phyloP scores from a whole-genome alignment of 1,140 invertebrate species.

The Dinothrombium tinctorium region DNA sequence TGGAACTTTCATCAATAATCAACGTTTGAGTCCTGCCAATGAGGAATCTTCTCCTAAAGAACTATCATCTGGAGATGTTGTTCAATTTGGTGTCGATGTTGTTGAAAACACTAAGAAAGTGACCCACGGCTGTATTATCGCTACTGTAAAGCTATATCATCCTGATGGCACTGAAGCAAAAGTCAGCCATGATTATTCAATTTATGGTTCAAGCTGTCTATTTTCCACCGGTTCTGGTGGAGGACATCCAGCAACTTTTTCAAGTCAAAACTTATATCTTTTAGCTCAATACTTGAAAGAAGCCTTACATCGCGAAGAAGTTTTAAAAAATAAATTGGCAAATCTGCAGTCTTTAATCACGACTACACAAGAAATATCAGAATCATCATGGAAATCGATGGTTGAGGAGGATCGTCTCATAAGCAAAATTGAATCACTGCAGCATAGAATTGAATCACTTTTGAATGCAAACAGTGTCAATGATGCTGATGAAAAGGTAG shows the following conservation, averaged over 20 bases:
- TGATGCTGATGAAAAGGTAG: neutral
- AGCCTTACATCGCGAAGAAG: slow-evolving; percentile 58
- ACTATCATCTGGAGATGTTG: slow-evolving; percentile 82
- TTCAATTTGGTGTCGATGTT: slow-evolving; percentile 98
- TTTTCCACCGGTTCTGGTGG: slow-evolving; percentile 34
- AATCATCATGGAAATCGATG: slow-evolving; percentile 68
- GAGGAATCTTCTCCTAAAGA: slow-evolving; percentile 49
- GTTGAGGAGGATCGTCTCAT: slow-evolving; percentile 81
- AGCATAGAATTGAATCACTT: slow-evolving; percentile 61
- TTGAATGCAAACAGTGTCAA: slow-evolving; percentile 34
- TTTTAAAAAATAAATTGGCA: slow-evolving; percentile 56
- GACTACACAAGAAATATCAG: slow-evolving; percentile 46
- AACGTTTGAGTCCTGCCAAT: slow-evolving; percentile 50
- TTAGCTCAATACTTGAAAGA: slow-evolving; percentile 30
- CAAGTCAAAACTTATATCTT: slow-evolving; percentile 4
- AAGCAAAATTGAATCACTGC: slow-evolving; percentile 68
- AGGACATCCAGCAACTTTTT: neutral
- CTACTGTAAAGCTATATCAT: slow-evolving; percentile 66
- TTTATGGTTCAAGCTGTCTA: slow-evolving; percentile 1
- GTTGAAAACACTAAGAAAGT: slow-evolving; percentile 95
- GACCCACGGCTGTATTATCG: slow-evolving; percentile 85
- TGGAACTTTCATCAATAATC: slow-evolving; percentile 96
- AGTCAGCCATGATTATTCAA: slow-evolving; percentile 27
- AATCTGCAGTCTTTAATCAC: slow-evolving; percentile 57
- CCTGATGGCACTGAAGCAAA: slow-evolving; percentile 85